Base-by-base conservation (phyloP, 2,888 invertebrate genomes). In the Papilio protenor region DNA sequence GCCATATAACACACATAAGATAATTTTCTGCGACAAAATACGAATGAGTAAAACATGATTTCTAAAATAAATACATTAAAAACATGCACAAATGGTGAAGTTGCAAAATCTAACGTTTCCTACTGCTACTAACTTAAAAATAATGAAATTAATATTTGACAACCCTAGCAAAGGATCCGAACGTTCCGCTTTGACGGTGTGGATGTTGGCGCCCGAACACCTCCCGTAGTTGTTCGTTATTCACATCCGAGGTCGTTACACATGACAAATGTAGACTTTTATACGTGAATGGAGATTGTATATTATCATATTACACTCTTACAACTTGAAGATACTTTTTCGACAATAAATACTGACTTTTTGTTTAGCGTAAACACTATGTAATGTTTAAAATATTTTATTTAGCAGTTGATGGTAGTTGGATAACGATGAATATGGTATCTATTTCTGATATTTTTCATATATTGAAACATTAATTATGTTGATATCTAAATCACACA, bases 161-260 rank as follows among this genome's bases (percentile, higher is more conserved):
- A 78, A 52, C 78, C 76, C 76, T 76, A 73, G 2, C 14, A 21
- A 59, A 40, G 47, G 47, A 47, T 73, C 40, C 12, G 81, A 80
- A 81, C 80, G 87, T 87, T 87, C 87, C 84, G 80, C 89, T 90
- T 91, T 90, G 89, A 90, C 87, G 86, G 86, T 83, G 87, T 86
- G 85, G 83, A 82, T 84, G 84, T 86, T 84, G 85, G 87, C 86
- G 85, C 87, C 16, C 83, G 84, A 83, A 83, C 85, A 85, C 83
- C 85, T 84, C 80, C 83, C 80, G 79, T 76, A 74, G 72, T 75
- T 78, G 78, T 80, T 77, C 76, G 76, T 80, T 73, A 75, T 73
- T 80, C 78, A 76, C 79, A 64, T 77, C 72, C 57, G 75, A 27
- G 77, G 78, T 72, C 82, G 75, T 78, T 76, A 73, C 69, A 23